Percentiles rank a stretch among this genome's conserved stretches.
Evolutionary conservation across 2,888 invertebrate species (phyloP).

Genomic region (Drosophila antonietae): DNA sequence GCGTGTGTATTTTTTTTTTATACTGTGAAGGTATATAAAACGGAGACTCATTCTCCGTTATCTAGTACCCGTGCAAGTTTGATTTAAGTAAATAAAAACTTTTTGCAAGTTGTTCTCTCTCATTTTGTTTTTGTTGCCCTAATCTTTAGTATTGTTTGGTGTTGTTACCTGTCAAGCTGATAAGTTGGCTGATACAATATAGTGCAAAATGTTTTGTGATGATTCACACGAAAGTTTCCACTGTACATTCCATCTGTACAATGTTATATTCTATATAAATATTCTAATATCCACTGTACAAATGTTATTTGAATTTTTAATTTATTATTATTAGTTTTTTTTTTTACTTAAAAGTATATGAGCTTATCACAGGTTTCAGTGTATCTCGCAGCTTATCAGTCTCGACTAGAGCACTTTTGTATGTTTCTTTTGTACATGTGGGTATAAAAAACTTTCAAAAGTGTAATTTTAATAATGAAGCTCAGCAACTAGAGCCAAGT

Average conservation of each 20-base stretch:
- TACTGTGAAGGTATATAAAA: neutral
- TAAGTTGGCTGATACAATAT: constrained; percentile 11
- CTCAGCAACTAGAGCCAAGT: neutral
- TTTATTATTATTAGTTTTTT: too few relatives aligned
- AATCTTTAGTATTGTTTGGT: constrained; percentile 19
- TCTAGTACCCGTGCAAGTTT: constrained; percentile 9
- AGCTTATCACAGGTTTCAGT: too few relatives aligned
- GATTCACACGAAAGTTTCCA: neutral
- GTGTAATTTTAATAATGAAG: neutral
- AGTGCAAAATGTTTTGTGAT: constrained; percentile 7
- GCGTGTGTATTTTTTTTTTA: constrained; percentile 13
- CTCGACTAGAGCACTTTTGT: too few relatives aligned
- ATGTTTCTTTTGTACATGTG: neutral
- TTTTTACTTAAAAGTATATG: too few relatives aligned
- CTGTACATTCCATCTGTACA: neutral
- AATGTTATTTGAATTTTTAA: too few relatives aligned
- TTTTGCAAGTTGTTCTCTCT: constrained; percentile 16
- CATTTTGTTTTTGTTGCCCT: neutral
- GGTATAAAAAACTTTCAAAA: neutral
- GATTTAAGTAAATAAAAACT: constrained; percentile 23
- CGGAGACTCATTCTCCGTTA: constrained; percentile 4
- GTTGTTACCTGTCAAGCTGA: constrained; percentile 25
- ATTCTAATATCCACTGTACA: too few relatives aligned
- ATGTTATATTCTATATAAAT: too few relatives aligned
- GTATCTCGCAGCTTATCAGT: too few relatives aligned